phyloP scores from a whole-genome alignment of 2,888 invertebrate species.

The Argyra leucocephala region DNA sequence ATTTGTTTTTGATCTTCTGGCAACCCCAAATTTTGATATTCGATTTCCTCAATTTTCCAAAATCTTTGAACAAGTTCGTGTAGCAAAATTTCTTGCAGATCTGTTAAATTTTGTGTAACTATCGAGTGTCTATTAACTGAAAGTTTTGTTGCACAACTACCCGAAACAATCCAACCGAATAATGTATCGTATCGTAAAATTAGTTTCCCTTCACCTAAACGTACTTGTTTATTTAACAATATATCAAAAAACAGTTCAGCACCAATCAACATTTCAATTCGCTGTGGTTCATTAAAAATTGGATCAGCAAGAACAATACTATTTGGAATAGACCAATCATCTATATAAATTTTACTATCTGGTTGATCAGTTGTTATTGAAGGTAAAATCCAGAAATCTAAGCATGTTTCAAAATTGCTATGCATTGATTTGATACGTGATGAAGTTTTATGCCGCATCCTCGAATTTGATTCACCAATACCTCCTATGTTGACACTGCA shows the following conservation, averaged over 20 bases:
- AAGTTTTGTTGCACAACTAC: background rate
- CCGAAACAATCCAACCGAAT: conserved; percentile 17
- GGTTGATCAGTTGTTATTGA: conserved; percentile 8
- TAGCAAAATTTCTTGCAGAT: background rate
- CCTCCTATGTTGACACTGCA: no score
- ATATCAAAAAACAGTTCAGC: no score
- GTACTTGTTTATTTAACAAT: no score
- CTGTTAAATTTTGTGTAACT: background rate
- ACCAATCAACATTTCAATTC: no score
- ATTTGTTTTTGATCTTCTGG: background rate
- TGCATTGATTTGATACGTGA: background rate
- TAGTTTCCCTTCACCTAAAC: background rate
- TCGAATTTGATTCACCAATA: background rate
- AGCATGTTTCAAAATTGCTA: background rate
- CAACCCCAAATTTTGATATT: no score
- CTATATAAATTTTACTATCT: background rate
- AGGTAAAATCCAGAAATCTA: conserved; percentile 6
- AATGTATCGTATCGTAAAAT: conserved; percentile 11
- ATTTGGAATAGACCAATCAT: conserved; percentile 5
- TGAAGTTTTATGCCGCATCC: conserved; percentile 6
- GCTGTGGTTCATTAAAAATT: no score
- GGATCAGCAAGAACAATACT: no score
- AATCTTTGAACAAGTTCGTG: background rate
- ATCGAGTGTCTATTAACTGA: background rate
- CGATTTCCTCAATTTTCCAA: background rate